phyloP scores from a whole-genome alignment of 2,888 invertebrate species.

The Stegana nigrithorax region DNA sequence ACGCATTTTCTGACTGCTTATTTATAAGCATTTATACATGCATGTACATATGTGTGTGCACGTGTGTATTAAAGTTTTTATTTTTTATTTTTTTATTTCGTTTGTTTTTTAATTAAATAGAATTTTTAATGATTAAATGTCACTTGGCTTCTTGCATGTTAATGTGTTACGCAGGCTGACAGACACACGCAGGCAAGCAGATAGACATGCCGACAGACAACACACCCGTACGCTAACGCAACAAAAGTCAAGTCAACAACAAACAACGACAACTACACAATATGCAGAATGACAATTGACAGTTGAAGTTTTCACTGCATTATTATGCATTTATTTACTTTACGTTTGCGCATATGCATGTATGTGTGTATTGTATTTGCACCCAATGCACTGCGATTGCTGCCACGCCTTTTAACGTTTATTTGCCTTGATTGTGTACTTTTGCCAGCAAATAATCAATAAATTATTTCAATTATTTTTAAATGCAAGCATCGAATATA shows the following conservation, averaged over 20 bases:
- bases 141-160: slow-evolving; percentile 16
- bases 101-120: no score
- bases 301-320: neutral
- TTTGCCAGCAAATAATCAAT: no score
- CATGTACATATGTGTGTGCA: neutral
- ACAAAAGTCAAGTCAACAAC: neutral
- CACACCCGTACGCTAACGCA: neutral
- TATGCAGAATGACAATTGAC: slow-evolving; percentile 4
- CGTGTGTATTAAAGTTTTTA: neutral
- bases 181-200: neutral
- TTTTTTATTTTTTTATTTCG: neutral
- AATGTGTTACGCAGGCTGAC: slow-evolving; percentile 10
- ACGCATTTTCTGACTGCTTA: neutral
- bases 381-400: neutral
- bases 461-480: no score
- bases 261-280: slow-evolving; percentile 4
- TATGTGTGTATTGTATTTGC: neutral
- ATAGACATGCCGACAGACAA: neutral
- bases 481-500: no score
- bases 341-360: neutral
- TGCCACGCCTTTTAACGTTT: slow-evolving; percentile 1
- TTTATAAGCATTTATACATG: neutral
- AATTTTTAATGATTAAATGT: slow-evolving; percentile 39
- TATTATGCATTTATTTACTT: neutral
- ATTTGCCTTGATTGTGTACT: neutral